A percentile compares a stretch with the other conserved stretches of the same genome.
Conservation (phyloP, 2,113 vertebrate genomes). For the Helogale parvula region DNA sequence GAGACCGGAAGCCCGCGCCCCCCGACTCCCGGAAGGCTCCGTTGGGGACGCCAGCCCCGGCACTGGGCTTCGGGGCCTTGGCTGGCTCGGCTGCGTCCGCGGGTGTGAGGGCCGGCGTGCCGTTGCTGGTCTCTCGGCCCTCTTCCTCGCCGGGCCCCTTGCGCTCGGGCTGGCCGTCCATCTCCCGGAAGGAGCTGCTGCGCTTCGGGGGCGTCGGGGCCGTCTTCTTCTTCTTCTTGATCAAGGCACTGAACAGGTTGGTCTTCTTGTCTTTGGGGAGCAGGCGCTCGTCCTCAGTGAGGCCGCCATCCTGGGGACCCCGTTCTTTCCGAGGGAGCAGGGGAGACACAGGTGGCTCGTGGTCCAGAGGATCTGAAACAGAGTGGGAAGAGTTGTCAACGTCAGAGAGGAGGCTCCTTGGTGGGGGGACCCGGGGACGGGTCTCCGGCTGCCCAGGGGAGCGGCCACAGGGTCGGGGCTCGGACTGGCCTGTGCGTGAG, state of each 20-base stretch:
- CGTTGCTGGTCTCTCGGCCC: slow-evolving; percentile 87
- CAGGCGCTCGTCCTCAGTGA: slow-evolving; percentile 95
- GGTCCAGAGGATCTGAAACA: slow-evolving; percentile 89
- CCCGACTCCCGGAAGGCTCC: slow-evolving; percentile 88
- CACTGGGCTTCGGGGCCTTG: slow-evolving; percentile 87
- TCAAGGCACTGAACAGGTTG: slow-evolving; percentile 94
- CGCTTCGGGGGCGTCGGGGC: slow-evolving; percentile 95
- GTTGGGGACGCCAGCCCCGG: slow-evolving; percentile 88
- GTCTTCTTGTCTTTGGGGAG: slow-evolving; percentile 93
- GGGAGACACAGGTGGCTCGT: slow-evolving; percentile 91
- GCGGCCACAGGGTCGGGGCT: fast-evolving
- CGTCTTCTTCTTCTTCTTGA: slow-evolving; percentile 98
- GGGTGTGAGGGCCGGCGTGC: slow-evolving; percentile 73
- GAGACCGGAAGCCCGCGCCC: slow-evolving; percentile 86
- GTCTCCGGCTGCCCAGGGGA: background rate
- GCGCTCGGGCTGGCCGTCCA: slow-evolving; percentile 88
- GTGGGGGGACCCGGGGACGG: fast-evolving
- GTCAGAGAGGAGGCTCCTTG: fast-evolving
- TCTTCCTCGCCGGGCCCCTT: slow-evolving; percentile 78
- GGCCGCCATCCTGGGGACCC: slow-evolving; percentile 85
- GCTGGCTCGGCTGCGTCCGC: slow-evolving; percentile 82
- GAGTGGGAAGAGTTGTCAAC: background rate
- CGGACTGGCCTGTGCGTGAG: background rate
- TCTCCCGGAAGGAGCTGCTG: slow-evolving; percentile 96
- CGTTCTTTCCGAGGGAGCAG: slow-evolving; percentile 95